Evolutionary conservation across 2,797 vertebrate genomes (phyloP), one percentile per base, ranked within the genome.

Genomic region (Dipus sagitta): DNA sequence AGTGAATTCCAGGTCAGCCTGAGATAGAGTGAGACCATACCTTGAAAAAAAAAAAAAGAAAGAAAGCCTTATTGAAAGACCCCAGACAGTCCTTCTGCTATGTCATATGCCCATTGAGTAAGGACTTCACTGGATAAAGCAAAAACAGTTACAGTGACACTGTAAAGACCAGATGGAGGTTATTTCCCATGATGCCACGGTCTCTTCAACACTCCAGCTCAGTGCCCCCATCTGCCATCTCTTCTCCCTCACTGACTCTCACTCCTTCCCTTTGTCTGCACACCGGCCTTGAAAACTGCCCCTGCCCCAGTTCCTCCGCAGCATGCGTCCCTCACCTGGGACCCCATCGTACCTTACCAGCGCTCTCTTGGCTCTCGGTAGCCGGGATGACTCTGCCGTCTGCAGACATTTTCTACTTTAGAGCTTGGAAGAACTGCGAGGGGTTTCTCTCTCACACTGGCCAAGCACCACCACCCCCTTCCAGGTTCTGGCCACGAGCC

Each of bases 381-480:
- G 62, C n/a, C 47, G 0, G 10, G 60, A 42, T 11, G 38, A 60
- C 52, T 34, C 75, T 20, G 11, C 30, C 20, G 0, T 94, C 92
- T 26, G 70, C 78, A 85, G 96, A 95, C 96, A 97, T 96, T 38
- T 80, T 95, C 91, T 75, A 13, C 58, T 58, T 81, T 82, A 32
- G 78, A 85, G 65, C 26, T 34, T 60, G 26, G 65, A 90, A 90
- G 54, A 70, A 65, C 78, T 38, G 32, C 26, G 62, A 67, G 71
- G 34, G 0, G 62, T 38, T 72, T 70, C 85, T 80, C 47, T 21
- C 54, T 82, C 26, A 38, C 65, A 15, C 34, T 58, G 18, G 42
- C 64, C 79, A 58, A 86, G n/a, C 47, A 47, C 47, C 47, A 10
- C 47, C 30, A n/a, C 6, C 79, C 38, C 3, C 38, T 38, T 68